Evolutionary conservation across 2,113 vertebrate genomes (phyloP).

Genomic region (Gymnarchus niloticus): DNA sequence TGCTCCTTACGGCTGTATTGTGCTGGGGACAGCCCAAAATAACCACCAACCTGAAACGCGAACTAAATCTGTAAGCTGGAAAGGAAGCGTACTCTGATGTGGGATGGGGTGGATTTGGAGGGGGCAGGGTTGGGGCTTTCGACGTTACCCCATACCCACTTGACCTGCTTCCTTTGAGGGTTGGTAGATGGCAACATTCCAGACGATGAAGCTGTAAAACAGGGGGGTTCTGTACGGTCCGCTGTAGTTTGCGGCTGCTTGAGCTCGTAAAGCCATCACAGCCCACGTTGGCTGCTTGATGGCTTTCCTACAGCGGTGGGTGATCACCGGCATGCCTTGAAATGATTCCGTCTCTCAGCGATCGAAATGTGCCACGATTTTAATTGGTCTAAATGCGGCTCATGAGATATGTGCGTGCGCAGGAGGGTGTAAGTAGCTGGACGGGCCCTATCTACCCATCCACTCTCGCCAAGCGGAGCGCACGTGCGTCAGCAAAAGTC

Average conservation of each 20-base stretch:
- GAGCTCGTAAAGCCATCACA: not conserved
- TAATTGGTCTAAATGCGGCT: not conserved
- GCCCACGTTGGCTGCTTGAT: not conserved
- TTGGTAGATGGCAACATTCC: not conserved
- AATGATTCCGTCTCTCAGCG: not conserved
- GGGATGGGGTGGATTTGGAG: not conserved
- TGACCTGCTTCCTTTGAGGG: not conserved
- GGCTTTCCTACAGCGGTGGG: not conserved
- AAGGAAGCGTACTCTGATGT: not conserved
- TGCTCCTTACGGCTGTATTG: no score
- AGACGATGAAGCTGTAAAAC: not conserved
- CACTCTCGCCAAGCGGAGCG: not conserved
- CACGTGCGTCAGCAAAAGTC: no score
- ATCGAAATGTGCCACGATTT: not conserved
- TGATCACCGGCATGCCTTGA: not conserved
- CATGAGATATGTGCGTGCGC: not conserved
- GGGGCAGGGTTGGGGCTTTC: not conserved
- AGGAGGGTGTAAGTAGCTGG: not conserved
- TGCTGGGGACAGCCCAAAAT: not conserved
- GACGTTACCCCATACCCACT: no score
- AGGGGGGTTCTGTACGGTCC: not conserved
- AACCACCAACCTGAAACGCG: not conserved
- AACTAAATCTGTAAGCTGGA: not conserved
- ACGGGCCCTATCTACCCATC: not conserved
- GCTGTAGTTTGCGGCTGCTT: not conserved